Percentiles rank a stretch among this genome's conserved stretches.
Evolutionary conservation across 1,140 invertebrate genomes (phyloP).

Genomic region (Liolophura sinensis): DNA sequence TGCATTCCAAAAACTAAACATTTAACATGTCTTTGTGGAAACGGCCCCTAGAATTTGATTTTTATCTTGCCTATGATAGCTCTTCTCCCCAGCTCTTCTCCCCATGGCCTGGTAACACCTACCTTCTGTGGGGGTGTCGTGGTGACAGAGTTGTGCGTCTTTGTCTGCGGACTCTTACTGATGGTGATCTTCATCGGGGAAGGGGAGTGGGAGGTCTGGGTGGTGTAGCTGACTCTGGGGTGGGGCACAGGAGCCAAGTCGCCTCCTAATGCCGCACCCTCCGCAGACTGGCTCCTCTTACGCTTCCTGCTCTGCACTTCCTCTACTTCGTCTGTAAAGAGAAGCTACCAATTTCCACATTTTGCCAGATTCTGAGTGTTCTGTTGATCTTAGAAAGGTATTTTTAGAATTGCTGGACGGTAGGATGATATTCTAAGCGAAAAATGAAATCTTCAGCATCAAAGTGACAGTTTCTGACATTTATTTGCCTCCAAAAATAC

Average conservation of each 20-base stretch:
- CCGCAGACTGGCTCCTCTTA: slow-evolving; percentile 41
- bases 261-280: slow-evolving; percentile 32
- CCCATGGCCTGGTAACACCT: neutral
- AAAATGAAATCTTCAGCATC: neutral
- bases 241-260: slow-evolving; percentile 40
- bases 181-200: slow-evolving; percentile 55
- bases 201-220: slow-evolving; percentile 35
- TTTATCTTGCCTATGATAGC: too few relatives aligned
- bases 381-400: too few relatives aligned
- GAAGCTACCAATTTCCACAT: slow-evolving; percentile 8
- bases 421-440: neutral
- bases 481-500: too few relatives aligned
- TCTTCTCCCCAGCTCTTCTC: too few relatives aligned
- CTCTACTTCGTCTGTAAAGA: slow-evolving; percentile 52
- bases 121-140: slow-evolving; percentile 49
- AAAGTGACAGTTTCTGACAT: too few relatives aligned
- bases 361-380: too few relatives aligned
- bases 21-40: too few relatives aligned
- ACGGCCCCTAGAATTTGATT: too few relatives aligned
- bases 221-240: slow-evolving; percentile 30
- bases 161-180: slow-evolving; percentile 49
- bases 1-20: too few relatives aligned
- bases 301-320: slow-evolving; percentile 32
- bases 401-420: too few relatives aligned
- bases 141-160: slow-evolving; percentile 26